A percentile compares a stretch with the other conserved stretches of the same genome.
Conservation (phyloP, 2,888 invertebrate species). For the Pediacus dermestoides region DNA sequence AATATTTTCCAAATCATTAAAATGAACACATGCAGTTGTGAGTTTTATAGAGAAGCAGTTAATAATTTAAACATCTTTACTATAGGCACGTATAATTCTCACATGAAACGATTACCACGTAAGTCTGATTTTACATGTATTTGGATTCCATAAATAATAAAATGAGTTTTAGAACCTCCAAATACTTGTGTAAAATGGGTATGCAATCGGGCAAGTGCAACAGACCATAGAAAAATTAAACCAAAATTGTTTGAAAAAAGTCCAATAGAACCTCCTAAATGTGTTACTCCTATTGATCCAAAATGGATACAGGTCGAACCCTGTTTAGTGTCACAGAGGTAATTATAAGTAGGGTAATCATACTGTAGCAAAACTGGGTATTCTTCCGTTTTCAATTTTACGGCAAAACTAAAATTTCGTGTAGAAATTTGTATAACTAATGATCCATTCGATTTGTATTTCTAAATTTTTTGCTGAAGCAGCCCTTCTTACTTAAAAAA, state of each 20-base stretch:
- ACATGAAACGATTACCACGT: constrained; percentile 9
- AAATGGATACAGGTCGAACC: constrained; percentile 34
- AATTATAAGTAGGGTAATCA: constrained; percentile 8
- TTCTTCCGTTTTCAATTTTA: constrained; percentile 7
- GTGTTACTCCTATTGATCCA: constrained; percentile 13
- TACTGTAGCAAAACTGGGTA: not conserved
- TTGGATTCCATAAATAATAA: not conserved
- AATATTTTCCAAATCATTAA: constrained; percentile 2
- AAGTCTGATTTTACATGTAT: constrained; percentile 2
- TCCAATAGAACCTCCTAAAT: constrained; percentile 1
- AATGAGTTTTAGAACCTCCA: constrained; percentile 25
- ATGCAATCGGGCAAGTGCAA: constrained; percentile 14
- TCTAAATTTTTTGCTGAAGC: no score
- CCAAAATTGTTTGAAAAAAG: constrained; percentile 11
- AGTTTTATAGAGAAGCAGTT: constrained; percentile 23
- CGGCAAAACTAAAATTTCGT: no score
- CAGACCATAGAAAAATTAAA: constrained; percentile 14
- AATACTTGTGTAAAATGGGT: constrained; percentile 20
- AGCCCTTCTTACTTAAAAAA: no score
- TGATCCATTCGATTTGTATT: no score
- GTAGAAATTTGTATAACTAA: no score
- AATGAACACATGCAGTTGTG: constrained; percentile 32
- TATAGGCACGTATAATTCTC: constrained; percentile 20
- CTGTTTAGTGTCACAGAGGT: constrained; percentile 31
- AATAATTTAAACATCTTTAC: constrained; percentile 23